Percentiles rank a stretch among this genome's conserved stretches.
phyloP scores from a whole-genome alignment of 2,888 invertebrate species.

The Ophion slaviceki region DNA sequence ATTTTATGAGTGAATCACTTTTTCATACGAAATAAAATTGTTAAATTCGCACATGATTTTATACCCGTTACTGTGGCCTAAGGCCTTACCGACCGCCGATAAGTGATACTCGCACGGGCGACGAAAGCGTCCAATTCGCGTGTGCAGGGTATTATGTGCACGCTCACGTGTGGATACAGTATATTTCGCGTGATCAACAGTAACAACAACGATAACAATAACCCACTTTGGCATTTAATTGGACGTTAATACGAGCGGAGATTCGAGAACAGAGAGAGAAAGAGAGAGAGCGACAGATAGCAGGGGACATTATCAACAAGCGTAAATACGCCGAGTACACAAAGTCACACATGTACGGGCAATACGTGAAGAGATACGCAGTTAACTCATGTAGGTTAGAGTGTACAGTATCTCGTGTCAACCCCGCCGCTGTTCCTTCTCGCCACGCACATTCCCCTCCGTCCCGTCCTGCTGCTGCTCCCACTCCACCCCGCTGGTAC shows the following conservation, averaged over 20 bases:
- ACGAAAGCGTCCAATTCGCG: neutral
- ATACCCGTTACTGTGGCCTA: no score
- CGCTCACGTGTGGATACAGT: neutral
- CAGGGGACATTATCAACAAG: conserved; percentile 10
- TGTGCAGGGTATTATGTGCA: neutral
- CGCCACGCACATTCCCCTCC: no score
- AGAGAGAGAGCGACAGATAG: neutral
- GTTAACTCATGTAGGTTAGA: conserved; percentile 2
- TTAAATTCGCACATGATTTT: no score
- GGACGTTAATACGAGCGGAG: conserved; percentile 62
- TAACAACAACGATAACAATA: conserved; percentile 45
- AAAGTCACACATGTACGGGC: conserved; percentile 17
- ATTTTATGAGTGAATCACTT: no score
- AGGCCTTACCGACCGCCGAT: neutral
- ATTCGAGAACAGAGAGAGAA: neutral
- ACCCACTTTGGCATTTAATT: conserved; percentile 60
- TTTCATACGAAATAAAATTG: no score
- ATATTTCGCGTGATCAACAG: neutral
- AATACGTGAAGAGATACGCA: neutral
- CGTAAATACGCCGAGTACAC: conserved; percentile 65
- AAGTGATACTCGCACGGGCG: neutral
- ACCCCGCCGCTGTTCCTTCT: neutral
- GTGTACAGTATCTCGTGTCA: conserved; percentile 12
- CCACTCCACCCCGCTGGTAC: no score
- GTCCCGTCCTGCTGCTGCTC: no score